Evolutionary conservation across 2,797 vertebrate species (phyloP), one percentile per base, ranked within the genome.

Genomic region (Poecile montanus): DNA sequence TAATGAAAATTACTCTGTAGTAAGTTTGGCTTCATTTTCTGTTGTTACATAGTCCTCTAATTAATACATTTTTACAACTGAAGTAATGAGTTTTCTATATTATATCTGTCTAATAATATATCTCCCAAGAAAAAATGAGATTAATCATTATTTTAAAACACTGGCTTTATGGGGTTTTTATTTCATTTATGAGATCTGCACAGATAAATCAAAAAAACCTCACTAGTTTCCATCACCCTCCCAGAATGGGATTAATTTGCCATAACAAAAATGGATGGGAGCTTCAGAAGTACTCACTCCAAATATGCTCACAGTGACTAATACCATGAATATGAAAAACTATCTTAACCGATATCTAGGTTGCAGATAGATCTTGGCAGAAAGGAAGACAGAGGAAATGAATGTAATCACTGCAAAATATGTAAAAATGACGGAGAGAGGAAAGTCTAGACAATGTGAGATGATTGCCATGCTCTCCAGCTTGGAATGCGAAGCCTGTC

Each of bases 401-500:
- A 96, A 85, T 26, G 42, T 57, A 94, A 96, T 90, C 15, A 11
- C 80, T 67, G 53, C 51, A 94, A 94, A 95, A 95, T 94, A 90
- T 56, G 80, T 82, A 88, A 91, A 95, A 95, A 94, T 73, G 89
- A 86, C 76, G 70, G 47, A 50, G 76, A 73, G 60, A 57, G 70
- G 56, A 44, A 91, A 94, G 93, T 94, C 92, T 95, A 96, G 94
- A 96, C 96, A 96, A 94, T 95, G 85, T 21, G 83, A 96, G 83
- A 90, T 94, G 95, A 96, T 90, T 95, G 93, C 77, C 77, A 34
- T 22, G 34, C 51, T 93, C 94, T 90, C 76, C 60, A 85, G 62
- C 47, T 94, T 63, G 76, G 58, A 91, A 88, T 90, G 88, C 74
- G 84, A 84, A 92, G 71, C 80, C 75, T 11, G 2, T 51, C 82